Conservation (phyloP, 2,797 vertebrate genomes). For the Siniperca scherzeri region DNA sequence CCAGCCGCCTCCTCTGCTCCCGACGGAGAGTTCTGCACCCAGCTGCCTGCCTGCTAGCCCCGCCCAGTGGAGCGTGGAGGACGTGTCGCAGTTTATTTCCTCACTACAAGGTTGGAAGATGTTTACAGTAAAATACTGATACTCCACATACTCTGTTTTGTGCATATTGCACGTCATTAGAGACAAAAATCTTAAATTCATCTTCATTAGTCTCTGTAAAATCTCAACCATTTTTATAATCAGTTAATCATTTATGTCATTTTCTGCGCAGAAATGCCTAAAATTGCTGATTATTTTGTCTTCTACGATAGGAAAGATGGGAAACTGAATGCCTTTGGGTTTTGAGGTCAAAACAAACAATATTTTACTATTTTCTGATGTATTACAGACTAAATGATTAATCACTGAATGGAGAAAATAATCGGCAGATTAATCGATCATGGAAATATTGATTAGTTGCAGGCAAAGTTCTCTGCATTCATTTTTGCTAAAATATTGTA, state of each 20-base stretch:
- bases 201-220: background rate
- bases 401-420: background rate
- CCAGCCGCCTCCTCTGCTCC: slow-evolving; percentile 87
- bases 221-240: background rate
- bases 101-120: slow-evolving; percentile 91
- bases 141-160: background rate
- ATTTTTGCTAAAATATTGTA: too few species aligned
- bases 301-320: background rate
- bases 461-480: background rate
- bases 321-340: background rate
- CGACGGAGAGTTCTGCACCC: slow-evolving; percentile 81
- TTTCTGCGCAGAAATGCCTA: background rate
- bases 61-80: slow-evolving; percentile 95
- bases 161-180: too few species aligned
- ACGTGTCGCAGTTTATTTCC: slow-evolving; percentile 96
- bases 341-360: background rate
- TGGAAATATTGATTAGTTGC: background rate
- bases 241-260: background rate
- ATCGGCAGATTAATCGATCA: background rate
- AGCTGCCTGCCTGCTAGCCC: slow-evolving; percentile 90
- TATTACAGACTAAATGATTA: background rate
- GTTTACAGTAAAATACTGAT: background rate
- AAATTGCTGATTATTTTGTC: background rate
- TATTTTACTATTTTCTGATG: background rate
- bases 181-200: too few species aligned